These are phyloP conservation scores for Clanis bilineata DNA, from an alignment of 2,888 invertebrate species.

Conservation along the genomic window DNA sequence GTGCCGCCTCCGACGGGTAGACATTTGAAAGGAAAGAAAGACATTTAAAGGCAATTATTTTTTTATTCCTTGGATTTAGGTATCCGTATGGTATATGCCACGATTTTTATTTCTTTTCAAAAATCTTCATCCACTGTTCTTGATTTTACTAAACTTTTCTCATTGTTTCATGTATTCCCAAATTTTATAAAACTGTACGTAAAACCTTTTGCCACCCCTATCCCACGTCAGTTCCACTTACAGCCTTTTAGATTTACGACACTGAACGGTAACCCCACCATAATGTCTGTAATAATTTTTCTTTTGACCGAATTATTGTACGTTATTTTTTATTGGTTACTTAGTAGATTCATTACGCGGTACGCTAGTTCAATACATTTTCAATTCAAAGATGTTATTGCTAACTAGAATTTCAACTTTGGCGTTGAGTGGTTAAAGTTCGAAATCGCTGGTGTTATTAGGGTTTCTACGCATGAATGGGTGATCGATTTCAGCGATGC, in stretches of 20 bases:
- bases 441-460: neutral
- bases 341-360: neutral
- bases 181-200: neutral
- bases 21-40: too few relatives aligned
- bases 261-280: slow-evolving; percentile 1
- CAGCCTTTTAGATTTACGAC: slow-evolving; percentile 21
- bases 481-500: neutral
- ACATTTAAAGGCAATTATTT: too few relatives aligned
- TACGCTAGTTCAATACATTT: neutral
- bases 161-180: neutral
- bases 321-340: neutral
- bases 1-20: too few relatives aligned
- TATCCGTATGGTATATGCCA: too few relatives aligned
- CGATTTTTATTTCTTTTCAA: too few relatives aligned
- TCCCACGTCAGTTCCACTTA: slow-evolving; percentile 13
- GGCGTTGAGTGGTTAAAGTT: neutral
- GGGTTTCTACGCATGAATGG: neutral
- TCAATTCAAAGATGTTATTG: neutral
- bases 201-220: slow-evolving; percentile 1
- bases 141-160: neutral
- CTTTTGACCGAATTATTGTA: slow-evolving; percentile 10
- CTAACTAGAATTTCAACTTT: neutral
- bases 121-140: too few relatives aligned
- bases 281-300: slow-evolving; percentile 12
- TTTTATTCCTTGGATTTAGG: too few relatives aligned